A percentile compares a stretch with the other conserved stretches of the same genome.
Evolutionary conservation across 1,140 invertebrate species (phyloP).

Genomic region (Stenopsyche tienmushanensis): DNA sequence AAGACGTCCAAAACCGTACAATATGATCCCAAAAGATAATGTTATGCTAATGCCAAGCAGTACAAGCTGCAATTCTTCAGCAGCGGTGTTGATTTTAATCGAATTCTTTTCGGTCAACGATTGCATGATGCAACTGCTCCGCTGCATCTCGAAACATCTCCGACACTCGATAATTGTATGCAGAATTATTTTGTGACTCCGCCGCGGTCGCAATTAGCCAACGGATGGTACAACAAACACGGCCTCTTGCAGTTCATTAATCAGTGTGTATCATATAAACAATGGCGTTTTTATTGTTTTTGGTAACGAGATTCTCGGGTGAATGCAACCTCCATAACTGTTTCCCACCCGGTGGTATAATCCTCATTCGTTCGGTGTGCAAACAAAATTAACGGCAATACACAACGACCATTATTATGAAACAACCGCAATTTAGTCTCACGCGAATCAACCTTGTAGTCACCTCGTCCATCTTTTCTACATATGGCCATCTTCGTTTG

Average conservation of each 20-base stretch:
- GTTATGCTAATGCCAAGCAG: not conserved
- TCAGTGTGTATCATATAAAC: constrained; percentile 14
- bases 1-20: no score
- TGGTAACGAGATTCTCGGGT: constrained; percentile 27
- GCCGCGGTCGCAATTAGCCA: not conserved
- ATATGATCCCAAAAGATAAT: not conserved
- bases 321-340: constrained; percentile 25
- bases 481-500: no score
- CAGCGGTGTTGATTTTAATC: not conserved
- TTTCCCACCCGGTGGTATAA: not conserved
- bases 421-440: constrained; percentile 6
- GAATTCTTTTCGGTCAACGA: not conserved
- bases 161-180: not conserved
- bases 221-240: not conserved
- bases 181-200: no score
- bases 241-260: constrained; percentile 19
- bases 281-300: constrained; percentile 26
- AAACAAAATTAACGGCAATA: constrained; percentile 15
- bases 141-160: not conserved
- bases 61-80: not conserved
- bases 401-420: not conserved
- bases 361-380: not conserved
- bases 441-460: not conserved
- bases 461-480: not conserved
- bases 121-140: no score